These are phyloP conservation scores for Drosophila kanekoi DNA, from an alignment of 2,888 invertebrate species.

Conservation along the genomic window DNA sequence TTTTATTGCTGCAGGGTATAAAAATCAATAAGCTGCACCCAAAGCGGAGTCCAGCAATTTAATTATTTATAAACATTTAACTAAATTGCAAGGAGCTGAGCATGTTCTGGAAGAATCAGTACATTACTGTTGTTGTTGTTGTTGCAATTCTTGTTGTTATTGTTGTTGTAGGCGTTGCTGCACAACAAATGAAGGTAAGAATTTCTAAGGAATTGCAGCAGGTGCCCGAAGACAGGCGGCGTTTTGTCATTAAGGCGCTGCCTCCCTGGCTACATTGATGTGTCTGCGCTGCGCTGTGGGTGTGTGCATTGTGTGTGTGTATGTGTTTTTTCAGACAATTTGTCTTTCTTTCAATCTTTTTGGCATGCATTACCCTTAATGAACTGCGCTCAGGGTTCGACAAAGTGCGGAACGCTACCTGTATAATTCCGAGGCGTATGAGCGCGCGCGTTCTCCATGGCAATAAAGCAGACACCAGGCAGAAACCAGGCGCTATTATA, in stretches of 20 bases:
- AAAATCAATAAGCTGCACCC: conserved; percentile 57
- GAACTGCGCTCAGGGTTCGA: conserved; percentile 56
- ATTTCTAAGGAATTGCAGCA: conserved; percentile 64
- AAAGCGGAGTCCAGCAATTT: conserved; percentile 38
- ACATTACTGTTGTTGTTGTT: conserved; percentile 33
- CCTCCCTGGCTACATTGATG: conserved; percentile 19
- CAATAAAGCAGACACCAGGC: conserved; percentile 46
- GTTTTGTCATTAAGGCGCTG: conserved; percentile 45
- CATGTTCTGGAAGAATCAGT: conserved; percentile 40
- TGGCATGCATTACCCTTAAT: conserved; percentile 78
- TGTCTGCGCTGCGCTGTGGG: conserved; percentile 13
- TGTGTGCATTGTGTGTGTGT: conserved; percentile 8
- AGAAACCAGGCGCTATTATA: conserved; percentile 68
- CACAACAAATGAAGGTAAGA: conserved; percentile 36
- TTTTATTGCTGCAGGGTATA: neutral
- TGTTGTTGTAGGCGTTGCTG: conserved; percentile 13
- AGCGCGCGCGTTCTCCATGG: conserved; percentile 4
- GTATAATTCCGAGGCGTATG: conserved; percentile 41
- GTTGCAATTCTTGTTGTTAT: conserved; percentile 29
- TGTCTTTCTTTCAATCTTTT: conserved; percentile 66
- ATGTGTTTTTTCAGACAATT: conserved; percentile 45
- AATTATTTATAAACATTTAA: conserved; percentile 66
- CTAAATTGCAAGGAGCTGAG: conserved; percentile 8
- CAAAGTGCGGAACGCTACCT: conserved; percentile 59
- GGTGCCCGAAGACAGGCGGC: conserved; percentile 50